Percentiles rank a stretch among this genome's conserved stretches.
Conservation (phyloP, 2,797 vertebrate genomes). For the Gymnothorax reevesii region DNA sequence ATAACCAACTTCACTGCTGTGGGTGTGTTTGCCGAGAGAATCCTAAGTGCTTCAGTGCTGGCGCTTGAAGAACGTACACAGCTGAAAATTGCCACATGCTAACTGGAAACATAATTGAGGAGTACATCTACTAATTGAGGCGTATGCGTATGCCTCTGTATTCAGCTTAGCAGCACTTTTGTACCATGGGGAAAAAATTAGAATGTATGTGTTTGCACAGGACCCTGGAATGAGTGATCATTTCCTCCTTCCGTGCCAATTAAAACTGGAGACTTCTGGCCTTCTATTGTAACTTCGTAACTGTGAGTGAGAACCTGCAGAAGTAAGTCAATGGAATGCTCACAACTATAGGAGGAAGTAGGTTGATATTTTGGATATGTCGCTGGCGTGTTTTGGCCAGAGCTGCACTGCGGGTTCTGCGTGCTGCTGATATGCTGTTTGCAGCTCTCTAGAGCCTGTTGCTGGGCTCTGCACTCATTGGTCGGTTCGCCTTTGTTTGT, state of each 20-base stretch:
- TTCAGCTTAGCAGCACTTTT: too few relatives aligned
- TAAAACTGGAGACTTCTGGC: not conserved
- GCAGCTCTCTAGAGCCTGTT: not conserved
- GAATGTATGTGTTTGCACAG: too few relatives aligned
- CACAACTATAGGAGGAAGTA: not conserved
- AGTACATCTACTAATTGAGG: too few relatives aligned
- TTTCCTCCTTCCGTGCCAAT: too few relatives aligned
- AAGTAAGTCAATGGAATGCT: not conserved
- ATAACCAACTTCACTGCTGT: not conserved
- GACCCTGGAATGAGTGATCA: too few relatives aligned
- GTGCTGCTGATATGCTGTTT: too few relatives aligned
- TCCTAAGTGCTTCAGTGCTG: not conserved
- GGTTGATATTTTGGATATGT: not conserved
- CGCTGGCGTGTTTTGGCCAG: not conserved
- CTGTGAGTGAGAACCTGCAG: not conserved
- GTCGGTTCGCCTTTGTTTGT: not conserved
- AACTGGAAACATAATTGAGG: too few relatives aligned
- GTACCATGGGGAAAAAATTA: too few relatives aligned
- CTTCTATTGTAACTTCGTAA: not conserved
- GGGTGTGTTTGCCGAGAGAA: not conserved
- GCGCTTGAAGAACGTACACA: too few relatives aligned
- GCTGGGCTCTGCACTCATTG: not conserved
- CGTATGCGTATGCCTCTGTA: too few relatives aligned
- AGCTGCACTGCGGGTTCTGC: not conserved
- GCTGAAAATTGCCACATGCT: too few relatives aligned